Evolutionary conservation across 2,888 invertebrate genomes (phyloP).

Genomic region (Phytoseiulus persimilis): DNA sequence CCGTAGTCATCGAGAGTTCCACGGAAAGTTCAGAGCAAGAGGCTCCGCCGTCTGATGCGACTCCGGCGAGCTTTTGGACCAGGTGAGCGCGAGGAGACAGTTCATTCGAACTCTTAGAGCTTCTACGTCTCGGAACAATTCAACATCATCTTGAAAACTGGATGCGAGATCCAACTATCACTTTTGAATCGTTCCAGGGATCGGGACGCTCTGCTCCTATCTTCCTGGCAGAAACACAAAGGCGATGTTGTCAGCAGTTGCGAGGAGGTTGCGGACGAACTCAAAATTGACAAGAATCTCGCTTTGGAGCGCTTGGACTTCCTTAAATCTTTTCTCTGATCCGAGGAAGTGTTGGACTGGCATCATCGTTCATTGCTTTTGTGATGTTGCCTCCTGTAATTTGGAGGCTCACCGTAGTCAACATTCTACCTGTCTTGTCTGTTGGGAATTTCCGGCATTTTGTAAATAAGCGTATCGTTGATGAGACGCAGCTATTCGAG

Average conservation of each 20-base stretch:
- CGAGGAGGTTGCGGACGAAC: background rate
- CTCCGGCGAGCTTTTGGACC: background rate
- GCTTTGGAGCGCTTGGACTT: constrained; percentile 10
- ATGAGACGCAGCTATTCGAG: too few species aligned
- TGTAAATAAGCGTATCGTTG: too few species aligned
- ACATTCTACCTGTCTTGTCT: too few species aligned
- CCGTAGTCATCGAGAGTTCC: background rate
- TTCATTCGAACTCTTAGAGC: too few species aligned
- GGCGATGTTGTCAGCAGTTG: constrained; percentile 16
- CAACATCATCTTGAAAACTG: too few species aligned
- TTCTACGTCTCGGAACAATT: too few species aligned
- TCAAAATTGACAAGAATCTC: background rate
- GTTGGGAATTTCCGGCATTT: too few species aligned
- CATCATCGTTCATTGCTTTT: background rate
- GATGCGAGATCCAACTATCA: too few species aligned
- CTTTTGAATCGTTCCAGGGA: too few species aligned
- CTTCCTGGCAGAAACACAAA: background rate
- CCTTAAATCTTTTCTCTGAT: background rate
- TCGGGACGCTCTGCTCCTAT: constrained; percentile 9
- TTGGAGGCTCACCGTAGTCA: too few species aligned
- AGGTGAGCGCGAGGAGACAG: background rate
- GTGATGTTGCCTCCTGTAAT: too few species aligned
- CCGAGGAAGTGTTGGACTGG: background rate
- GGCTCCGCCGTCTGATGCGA: background rate
- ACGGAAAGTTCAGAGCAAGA: background rate